Base-by-base conservation (phyloP, 2,888 invertebrate genomes). In the Himalopsyche japonica region DNA sequence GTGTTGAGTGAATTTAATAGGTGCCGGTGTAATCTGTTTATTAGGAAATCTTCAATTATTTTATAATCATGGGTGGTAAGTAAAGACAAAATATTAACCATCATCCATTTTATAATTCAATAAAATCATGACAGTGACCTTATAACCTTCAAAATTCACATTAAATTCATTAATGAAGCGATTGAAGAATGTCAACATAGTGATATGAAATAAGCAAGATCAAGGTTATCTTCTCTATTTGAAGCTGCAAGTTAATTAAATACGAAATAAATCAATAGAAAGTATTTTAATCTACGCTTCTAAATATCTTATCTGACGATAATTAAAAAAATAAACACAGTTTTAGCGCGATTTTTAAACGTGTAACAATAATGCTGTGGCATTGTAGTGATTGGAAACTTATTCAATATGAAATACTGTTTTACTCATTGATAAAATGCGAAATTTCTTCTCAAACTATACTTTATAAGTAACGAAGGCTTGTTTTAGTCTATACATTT, bases 1-100 rank as follows among this genome's bases (percentile, higher is more conserved):
- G 81, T 84, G 81, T 81, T n/a, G 81, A 64, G 81, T 32, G 81
- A 80, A 37, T 79, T 37, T 79, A 43, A 80, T 49, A 20, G 78
- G 83, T 83, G 82, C 82, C 84, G 82, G 84, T 82, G 80, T 77
- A 80, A 81, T 76, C 85, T 78, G 82, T 82, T 81, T 80, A 70
- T 79, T 47, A 27, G 47, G 64, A 81, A 47, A 80, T 82, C 57
- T n/a, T 70, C 70, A 48, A 43, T 76, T 30, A 77, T 43, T 80
- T 76, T 76, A 80, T 48, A 85, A 84, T n/a, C 37, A 85, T 85
- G 85, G 77, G 80, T 78, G 85, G 85, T 85, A 85, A 85, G 85
- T 85, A 70, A 24, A 6, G 70, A 27, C 15, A 30, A 27, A 27
- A 27, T 77, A 83, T 80, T 70, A 47, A 79, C 12, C 18, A 76